Base-by-base conservation (phyloP, 2,113 vertebrate species). In the Isichthys henryi region DNA sequence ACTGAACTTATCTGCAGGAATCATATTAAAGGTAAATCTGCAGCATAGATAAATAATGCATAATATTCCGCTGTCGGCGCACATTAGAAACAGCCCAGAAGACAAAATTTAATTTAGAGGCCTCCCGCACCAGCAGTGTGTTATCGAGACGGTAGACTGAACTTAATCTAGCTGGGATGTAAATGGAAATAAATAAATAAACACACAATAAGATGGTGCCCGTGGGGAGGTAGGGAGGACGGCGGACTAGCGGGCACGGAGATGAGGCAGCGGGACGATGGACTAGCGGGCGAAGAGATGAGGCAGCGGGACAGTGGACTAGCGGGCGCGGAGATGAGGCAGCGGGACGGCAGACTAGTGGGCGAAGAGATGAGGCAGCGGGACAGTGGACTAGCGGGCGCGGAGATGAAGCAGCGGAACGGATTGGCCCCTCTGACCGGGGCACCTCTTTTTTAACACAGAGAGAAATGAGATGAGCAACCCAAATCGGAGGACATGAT, bases 41-140 rank as follows among this genome's bases (percentile, higher is more conserved):
- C 92, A 91, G 91, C 92, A 87, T 91, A 92, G 90, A 94, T 94
- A 94, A 95, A 95, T 96, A 95, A 95, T 93, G 85, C 89, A 92
- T 92, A 91, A 87, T 90, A 93, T 93, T 94, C 91, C 93, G 92
- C 92, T 90, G 93, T 92, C 89, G 92, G 90, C 93, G 87, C 91
- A 92, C 93, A 95, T 94, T 95, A 95, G 90, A 91, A 92, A 90
- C 91, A 91, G 74, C 84, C 87, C 74, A 88, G 88, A 92, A 92
- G 88, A 84, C 88, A 90, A 89, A 45, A 92, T 91, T 90, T 86
- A 91, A 90, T 95, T 93, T 90, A 92, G 74, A 92, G 89, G 90
- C 92, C 88, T 90, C 91, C 91, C 27, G 88, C 93, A 88, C 93
- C 74, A 91, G 90, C 88, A 84, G 88, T 88, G 90, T 90, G 87